phyloP scores from a whole-genome alignment of 2,113 vertebrate species.

The Antechinus stuartii region DNA sequence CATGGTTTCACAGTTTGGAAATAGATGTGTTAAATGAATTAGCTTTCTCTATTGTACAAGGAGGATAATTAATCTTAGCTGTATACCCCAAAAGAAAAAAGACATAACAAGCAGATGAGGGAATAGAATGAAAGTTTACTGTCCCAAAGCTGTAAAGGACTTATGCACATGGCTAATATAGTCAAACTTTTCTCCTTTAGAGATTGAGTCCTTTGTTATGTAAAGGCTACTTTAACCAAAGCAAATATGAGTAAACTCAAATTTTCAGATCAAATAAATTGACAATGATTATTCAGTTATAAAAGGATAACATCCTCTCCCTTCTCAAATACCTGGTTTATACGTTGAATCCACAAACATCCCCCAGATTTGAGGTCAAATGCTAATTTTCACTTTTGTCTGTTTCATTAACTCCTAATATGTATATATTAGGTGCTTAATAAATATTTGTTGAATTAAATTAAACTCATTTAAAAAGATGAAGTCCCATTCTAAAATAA shows the following conservation, averaged over 20 bases:
- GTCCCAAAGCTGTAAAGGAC: constrained; percentile 21
- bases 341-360: not conserved
- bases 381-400: not conserved
- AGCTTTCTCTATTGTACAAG: not conserved
- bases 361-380: not conserved
- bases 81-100: constrained; percentile 15
- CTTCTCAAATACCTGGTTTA: not conserved
- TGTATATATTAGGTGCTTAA: not conserved
- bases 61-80: constrained; percentile 49
- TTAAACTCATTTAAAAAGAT: not conserved
- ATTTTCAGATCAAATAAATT: constrained; percentile 22
- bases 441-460: not conserved
- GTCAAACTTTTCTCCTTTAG: not conserved
- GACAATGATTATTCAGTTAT: not conserved
- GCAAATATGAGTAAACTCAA: constrained; percentile 21
- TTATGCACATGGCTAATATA: not conserved
- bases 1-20: not conserved
- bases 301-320: not conserved
- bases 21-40: not conserved
- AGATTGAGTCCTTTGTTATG: not conserved
- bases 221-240: constrained; percentile 20
- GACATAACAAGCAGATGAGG: constrained; percentile 5
- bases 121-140: constrained; percentile 49
- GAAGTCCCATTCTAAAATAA: not conserved
- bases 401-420: not conserved